These are phyloP conservation scores for Eptesicus fuscus DNA, from an alignment of 2,113 vertebrate species.

Conservation along the genomic window DNA sequence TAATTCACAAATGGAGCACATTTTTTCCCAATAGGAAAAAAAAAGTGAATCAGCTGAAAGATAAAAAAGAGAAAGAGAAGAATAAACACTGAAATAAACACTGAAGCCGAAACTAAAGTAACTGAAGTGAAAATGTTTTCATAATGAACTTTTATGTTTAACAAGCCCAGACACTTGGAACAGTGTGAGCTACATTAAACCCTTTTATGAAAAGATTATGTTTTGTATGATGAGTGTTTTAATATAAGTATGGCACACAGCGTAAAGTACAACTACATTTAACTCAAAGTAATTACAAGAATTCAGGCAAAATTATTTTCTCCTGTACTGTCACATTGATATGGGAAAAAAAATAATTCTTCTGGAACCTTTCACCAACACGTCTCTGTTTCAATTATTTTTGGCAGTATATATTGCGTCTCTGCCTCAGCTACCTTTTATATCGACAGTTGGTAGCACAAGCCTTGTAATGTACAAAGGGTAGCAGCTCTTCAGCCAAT, in stretches of 20 bases:
- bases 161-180: constrained; percentile 67
- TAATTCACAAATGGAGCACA: constrained; percentile 54
- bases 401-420: constrained; percentile 75
- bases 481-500: constrained; percentile 86
- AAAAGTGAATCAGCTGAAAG: constrained; percentile 66
- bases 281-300: constrained; percentile 77
- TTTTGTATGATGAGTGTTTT: constrained; percentile 71
- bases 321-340: constrained; percentile 62
- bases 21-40: constrained; percentile 57
- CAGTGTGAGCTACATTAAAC: constrained; percentile 70
- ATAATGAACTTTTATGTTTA: constrained; percentile 73
- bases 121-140: constrained; percentile 64
- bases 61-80: constrained; percentile 23
- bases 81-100: constrained; percentile 52
- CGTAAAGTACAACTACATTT: constrained; percentile 68
- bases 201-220: constrained; percentile 74
- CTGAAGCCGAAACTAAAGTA: constrained; percentile 61
- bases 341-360: constrained; percentile 52
- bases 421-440: constrained; percentile 81
- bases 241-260: constrained; percentile 68
- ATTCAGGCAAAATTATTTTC: constrained; percentile 76
- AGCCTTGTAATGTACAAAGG: constrained; percentile 86
- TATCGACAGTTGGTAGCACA: constrained; percentile 83
- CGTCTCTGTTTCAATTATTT: constrained; percentile 82
- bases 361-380: constrained; percentile 58